Base-by-base conservation (phyloP, 2,888 invertebrate genomes). In the Nomada fabriciana region DNA sequence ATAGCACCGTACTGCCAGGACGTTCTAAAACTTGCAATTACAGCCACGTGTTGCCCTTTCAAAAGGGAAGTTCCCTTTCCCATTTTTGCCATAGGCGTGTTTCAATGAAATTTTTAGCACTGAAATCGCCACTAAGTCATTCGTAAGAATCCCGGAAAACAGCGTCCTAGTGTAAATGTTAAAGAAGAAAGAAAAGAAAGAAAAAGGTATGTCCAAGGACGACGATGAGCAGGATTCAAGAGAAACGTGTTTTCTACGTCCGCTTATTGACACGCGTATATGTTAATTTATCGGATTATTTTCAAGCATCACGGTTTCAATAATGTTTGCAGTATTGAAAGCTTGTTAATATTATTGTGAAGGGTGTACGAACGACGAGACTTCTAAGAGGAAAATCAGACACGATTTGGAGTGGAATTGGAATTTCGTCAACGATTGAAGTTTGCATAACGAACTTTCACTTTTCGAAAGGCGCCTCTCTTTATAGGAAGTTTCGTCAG, bases 361-460 rank as follows among this genome's bases (percentile, higher is more conserved):
- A 47, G 47, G 47, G n/a, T 20, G 53, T 53, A 20, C 7, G 9
- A n/a, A 13, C 42, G 13, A 20, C 13, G n/a, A 61, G 13, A n/a
- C 15, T 20, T 20, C 18, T 9, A 13, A 53, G 2, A 11, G 23
- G n/a, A 60, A 68, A 50, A 67, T 25, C 42, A 23, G 4, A 64
- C 57, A 63, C 15, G 29, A 11, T 25, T 42, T 42, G 13, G 23
- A 52, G 7, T n/a, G 23, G 29, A 52, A 61, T 61, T 18, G 29
- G 15, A 68, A 71, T 70, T 68, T 23, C 65, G 57, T 57, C 61
- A n/a, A 36, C 23, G 15, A 65, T 61, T 53, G 29, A 76, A 43
- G 60, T 50, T 82, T 69, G 70, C 72, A 65, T 64, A 79, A 85
- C 11, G 47, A 69, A 75, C 76, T 82, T 80, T 82, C 72, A 65